Evolutionary conservation across 2,888 invertebrate genomes (phyloP).

Genomic region (Pseudococcus jackbeardsleyi): DNA sequence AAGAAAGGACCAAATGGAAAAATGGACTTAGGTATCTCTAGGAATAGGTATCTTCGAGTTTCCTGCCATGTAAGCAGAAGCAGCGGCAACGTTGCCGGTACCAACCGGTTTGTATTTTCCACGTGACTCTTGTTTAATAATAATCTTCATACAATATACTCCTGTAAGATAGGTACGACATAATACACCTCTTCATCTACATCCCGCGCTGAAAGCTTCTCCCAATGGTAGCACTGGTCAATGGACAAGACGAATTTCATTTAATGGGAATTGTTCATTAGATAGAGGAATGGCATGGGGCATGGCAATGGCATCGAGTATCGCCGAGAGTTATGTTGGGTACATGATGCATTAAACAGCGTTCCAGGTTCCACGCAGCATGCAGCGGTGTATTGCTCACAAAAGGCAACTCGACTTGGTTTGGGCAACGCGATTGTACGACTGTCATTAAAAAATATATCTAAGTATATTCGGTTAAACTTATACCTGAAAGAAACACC

Average conservation of each 20-base stretch:
- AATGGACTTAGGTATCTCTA: not conserved
- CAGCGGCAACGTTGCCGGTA: slow-evolving; percentile 5
- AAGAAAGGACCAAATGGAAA: too few species aligned
- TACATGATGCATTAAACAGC: slow-evolving; percentile 30
- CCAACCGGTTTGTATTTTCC: slow-evolving; percentile 20
- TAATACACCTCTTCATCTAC: not conserved
- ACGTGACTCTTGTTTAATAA: slow-evolving; percentile 37
- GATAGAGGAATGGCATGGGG: not conserved
- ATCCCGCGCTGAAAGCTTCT: not conserved
- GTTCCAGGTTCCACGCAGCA: not conserved
- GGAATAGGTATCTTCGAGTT: not conserved
- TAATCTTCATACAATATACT: not conserved
- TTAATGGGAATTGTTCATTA: slow-evolving; percentile 21
- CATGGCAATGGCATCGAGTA: not conserved
- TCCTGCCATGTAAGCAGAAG: not conserved
- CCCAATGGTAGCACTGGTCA: not conserved
- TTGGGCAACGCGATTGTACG: slow-evolving; percentile 32
- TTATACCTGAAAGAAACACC: slow-evolving; percentile 52
- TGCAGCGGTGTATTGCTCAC: slow-evolving; percentile 15
- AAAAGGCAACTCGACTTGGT: slow-evolving; percentile 23
- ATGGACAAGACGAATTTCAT: slow-evolving; percentile 32
- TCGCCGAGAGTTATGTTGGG: not conserved
- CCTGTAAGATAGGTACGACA: not conserved
- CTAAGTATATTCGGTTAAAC: slow-evolving; percentile 54
- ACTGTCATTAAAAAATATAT: slow-evolving; percentile 42